A percentile compares a stretch with the other conserved stretches of the same genome.
These are phyloP conservation scores for Tamias sibiricus DNA, from an alignment of 2,113 vertebrate species.

Conservation along the genomic window DNA sequence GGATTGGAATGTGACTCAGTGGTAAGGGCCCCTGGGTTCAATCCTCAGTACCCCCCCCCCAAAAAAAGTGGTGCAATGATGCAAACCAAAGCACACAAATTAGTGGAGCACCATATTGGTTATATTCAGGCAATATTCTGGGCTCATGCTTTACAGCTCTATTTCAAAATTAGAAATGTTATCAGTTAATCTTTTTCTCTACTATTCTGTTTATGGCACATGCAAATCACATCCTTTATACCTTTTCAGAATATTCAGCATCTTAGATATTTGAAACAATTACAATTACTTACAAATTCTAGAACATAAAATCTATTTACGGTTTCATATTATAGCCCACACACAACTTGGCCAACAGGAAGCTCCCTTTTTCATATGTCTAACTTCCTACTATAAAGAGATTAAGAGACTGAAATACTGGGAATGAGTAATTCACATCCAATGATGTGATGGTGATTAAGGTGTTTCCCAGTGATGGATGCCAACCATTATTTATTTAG, in stretches of 20 bases:
- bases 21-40: too few species aligned
- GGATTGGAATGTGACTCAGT: too few species aligned
- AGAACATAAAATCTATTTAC: not conserved
- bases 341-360: not conserved
- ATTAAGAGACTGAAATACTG: not conserved
- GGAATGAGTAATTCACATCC: not conserved
- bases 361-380: not conserved
- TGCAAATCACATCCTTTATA: not conserved
- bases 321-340: not conserved
- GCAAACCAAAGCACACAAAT: not conserved
- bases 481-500: not conserved
- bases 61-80: too few species aligned
- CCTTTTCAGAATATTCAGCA: not conserved
- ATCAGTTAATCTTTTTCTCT: not conserved
- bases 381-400: not conserved
- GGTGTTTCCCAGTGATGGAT: not conserved
- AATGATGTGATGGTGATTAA: not conserved
- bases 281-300: not conserved
- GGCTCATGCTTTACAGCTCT: not conserved
- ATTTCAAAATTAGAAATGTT: slow-evolving; percentile 19
- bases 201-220: not conserved
- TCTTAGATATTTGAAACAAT: not conserved
- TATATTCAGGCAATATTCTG: not conserved
- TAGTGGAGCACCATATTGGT: not conserved
- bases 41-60: too few species aligned